Evolutionary conservation across 2,888 invertebrate genomes (phyloP).

Genomic region (Himalopsyche japonica): DNA sequence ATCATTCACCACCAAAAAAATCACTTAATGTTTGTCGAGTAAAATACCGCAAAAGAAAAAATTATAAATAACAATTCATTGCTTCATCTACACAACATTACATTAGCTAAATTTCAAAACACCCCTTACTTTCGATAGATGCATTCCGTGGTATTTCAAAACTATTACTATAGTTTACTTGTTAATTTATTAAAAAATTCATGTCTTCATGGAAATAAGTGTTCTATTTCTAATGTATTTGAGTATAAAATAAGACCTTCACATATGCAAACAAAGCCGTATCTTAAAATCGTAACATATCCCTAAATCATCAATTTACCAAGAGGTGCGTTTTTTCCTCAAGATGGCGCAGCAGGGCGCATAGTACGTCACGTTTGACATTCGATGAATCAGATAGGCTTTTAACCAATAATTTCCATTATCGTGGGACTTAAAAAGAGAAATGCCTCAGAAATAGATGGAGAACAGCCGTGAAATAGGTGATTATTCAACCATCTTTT

Average conservation of each 20-base stretch:
- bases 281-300: not conserved
- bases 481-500: not conserved
- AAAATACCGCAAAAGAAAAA: too few species aligned
- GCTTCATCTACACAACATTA: too few species aligned
- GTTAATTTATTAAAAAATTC: too few species aligned
- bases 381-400: not conserved
- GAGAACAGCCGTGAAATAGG: constrained; percentile 16
- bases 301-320: not conserved
- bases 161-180: too few species aligned
- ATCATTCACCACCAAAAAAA: too few species aligned
- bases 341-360: not conserved
- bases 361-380: not conserved
- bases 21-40: too few species aligned
- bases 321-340: not conserved
- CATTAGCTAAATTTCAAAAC: too few species aligned
- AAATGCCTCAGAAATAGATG: not conserved
- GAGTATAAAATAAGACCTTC: not conserved
- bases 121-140: too few species aligned
- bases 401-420: constrained; percentile 26
- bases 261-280: not conserved
- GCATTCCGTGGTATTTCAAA: too few species aligned
- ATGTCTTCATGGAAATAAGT: too few species aligned
- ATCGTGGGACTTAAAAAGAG: constrained; percentile 5
- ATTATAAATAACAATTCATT: too few species aligned
- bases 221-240: too few species aligned